These are phyloP conservation scores for Papilio dardanus DNA, from an alignment of 1,140 invertebrate genomes.

Conservation along the genomic window DNA sequence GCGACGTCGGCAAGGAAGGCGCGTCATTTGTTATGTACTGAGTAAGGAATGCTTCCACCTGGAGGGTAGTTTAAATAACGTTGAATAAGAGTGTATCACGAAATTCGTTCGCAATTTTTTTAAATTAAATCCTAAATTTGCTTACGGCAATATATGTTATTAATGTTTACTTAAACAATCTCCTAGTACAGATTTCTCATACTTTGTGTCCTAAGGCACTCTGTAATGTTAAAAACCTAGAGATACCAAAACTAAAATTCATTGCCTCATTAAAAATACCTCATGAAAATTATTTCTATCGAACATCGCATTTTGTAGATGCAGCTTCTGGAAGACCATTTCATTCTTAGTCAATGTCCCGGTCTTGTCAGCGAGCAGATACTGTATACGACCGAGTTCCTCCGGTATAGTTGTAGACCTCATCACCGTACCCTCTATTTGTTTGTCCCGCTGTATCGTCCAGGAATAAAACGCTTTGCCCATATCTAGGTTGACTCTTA, in stretches of 20 bases:
- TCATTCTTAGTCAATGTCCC: slow-evolving; percentile 99
- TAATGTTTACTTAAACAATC: no score
- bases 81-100: no score
- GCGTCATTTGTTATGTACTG: slow-evolving; percentile 76
- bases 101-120: no score
- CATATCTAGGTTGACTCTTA: slow-evolving; percentile 99
- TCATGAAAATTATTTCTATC: slow-evolving; percentile 94
- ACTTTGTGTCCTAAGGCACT: no score
- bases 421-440: slow-evolving; percentile 97
- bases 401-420: slow-evolving; percentile 99
- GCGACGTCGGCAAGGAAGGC: slow-evolving; percentile 59
- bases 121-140: no score
- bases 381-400: slow-evolving; percentile 98
- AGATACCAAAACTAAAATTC: no score
- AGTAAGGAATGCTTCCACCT: slow-evolving; percentile 78
- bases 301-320: slow-evolving; percentile 95
- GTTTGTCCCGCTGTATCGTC: slow-evolving; percentile 96
- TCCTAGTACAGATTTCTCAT: no score
- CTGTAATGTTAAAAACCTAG: no score
- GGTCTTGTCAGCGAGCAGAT: slow-evolving; percentile 98
- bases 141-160: no score
- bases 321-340: slow-evolving; percentile 98
- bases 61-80: slow-evolving; percentile 20
- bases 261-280: no score
- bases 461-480: slow-evolving; percentile 99